Conservation (phyloP, 2,888 invertebrate species). For the Ectobius pallidus region DNA sequence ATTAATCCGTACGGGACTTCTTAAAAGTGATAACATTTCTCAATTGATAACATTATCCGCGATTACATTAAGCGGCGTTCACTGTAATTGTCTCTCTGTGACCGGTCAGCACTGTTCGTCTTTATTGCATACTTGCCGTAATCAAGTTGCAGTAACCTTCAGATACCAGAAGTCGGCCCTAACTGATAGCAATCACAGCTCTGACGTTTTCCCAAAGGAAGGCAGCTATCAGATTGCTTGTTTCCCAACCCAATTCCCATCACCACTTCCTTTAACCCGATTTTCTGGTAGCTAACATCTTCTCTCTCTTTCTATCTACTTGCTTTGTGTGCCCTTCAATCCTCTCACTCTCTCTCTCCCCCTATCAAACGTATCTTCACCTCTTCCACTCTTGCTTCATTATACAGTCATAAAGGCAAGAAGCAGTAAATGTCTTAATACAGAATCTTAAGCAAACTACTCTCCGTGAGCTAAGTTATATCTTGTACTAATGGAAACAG, state of each 20-base stretch:
- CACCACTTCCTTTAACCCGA: conserved; percentile 10
- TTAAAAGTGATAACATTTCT: no score
- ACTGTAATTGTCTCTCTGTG: no score
- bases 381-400: background rate
- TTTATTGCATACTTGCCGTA: background rate
- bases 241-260: conserved; percentile 2
- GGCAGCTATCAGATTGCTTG: background rate
- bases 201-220: background rate
- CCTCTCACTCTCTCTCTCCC: no score
- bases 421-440: conserved; percentile 5
- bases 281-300: background rate
- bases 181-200: background rate
- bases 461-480: background rate
- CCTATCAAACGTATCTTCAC: background rate
- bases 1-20: no score
- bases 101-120: no score
- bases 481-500: no score
- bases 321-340: no score
- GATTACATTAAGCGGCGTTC: no score
- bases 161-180: background rate
- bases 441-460: background rate
- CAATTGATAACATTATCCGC: no score
- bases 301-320: background rate
- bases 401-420: conserved; percentile 15
- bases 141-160: background rate